These are phyloP conservation scores for Characodon lateralis DNA, from an alignment of 2,797 vertebrate species.

Conservation along the genomic window DNA sequence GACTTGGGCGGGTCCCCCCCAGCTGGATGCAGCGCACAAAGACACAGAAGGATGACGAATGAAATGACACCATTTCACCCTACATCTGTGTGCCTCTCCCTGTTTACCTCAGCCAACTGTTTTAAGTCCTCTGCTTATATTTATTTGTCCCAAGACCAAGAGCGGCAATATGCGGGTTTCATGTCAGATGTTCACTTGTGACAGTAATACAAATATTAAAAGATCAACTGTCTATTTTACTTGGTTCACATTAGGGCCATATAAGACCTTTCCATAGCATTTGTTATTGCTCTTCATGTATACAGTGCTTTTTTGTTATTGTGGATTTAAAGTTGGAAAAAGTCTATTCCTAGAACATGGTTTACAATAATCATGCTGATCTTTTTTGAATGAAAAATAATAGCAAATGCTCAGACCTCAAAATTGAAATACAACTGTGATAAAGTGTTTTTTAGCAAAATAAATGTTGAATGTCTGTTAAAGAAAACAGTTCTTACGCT, in stretches of 20 bases:
- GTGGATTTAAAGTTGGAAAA: constrained; percentile 1
- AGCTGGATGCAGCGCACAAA: constrained; percentile 73
- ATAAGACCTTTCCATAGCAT: constrained; percentile 30
- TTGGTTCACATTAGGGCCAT: neutral
- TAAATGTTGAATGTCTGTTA: neutral
- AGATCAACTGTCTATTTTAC: constrained; percentile 37
- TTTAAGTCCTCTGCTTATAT: constrained; percentile 33
- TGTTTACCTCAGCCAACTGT: constrained; percentile 69
- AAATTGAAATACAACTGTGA: neutral
- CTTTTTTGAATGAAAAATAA: neutral
- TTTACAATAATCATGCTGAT: neutral
- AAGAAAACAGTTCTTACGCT: neutral
- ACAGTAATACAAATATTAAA: constrained; percentile 3
- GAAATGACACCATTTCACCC: constrained; percentile 73
- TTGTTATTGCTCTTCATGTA: constrained; percentile 30
- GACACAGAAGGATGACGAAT: constrained; percentile 67
- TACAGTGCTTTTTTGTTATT: constrained; percentile 21
- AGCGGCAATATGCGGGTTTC: constrained; percentile 49
- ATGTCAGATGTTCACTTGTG: constrained; percentile 33
- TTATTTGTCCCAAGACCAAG: constrained; percentile 20
- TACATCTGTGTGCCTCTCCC: constrained; percentile 71
- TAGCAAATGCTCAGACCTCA: neutral
- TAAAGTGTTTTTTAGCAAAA: neutral
- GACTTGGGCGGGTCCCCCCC: constrained; percentile 79
- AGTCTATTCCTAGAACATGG: neutral